Percentiles rank a stretch among this genome's conserved stretches.
Evolutionary conservation across 2,888 invertebrate species (phyloP).

Genomic region (Nomada lathburiana): DNA sequence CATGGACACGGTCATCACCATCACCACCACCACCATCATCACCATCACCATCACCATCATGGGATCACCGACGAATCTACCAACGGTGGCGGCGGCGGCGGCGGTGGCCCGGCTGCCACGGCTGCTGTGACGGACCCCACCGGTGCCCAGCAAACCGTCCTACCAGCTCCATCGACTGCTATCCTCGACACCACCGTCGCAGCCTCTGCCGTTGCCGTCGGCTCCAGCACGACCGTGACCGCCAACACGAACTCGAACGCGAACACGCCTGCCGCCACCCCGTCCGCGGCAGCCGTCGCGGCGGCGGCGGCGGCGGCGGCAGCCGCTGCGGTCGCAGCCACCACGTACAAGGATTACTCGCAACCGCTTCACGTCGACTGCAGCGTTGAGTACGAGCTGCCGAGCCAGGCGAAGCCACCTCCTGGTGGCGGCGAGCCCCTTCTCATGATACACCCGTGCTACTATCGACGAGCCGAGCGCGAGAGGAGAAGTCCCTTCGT

Average conservation of each 20-base stretch:
- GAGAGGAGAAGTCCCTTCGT: constrained; percentile 93
- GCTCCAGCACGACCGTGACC: constrained; percentile 5
- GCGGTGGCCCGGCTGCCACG: constrained; percentile 21
- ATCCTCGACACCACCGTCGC: constrained; percentile 47
- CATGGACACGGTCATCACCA: constrained; percentile 83
- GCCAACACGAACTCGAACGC: constrained; percentile 77
- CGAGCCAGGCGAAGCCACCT: constrained; percentile 94
- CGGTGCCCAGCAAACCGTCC: constrained; percentile 63
- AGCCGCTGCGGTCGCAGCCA: constrained; percentile 78
- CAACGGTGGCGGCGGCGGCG: constrained; percentile 23
- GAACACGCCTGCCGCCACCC: constrained; percentile 80
- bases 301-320: constrained; percentile 80
- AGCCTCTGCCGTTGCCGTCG: constrained; percentile 11
- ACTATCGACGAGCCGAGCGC: constrained; percentile 94
- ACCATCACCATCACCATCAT: constrained; percentile 76
- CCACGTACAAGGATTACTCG: constrained; percentile 88
- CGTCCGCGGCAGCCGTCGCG: constrained; percentile 85
- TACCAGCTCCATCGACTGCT: constrained; percentile 66
- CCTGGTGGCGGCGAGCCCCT: constrained; percentile 93
- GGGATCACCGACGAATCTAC: constrained; percentile 37
- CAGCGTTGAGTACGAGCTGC: constrained; percentile 96
- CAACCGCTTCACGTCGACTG: constrained; percentile 95
- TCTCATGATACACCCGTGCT: constrained; percentile 95
- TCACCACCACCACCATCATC: constrained; percentile 76
- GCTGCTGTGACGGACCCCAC: constrained; percentile 34